Conservation (phyloP, 2,888 invertebrate species). For the Ophioninae sp. region DNA sequence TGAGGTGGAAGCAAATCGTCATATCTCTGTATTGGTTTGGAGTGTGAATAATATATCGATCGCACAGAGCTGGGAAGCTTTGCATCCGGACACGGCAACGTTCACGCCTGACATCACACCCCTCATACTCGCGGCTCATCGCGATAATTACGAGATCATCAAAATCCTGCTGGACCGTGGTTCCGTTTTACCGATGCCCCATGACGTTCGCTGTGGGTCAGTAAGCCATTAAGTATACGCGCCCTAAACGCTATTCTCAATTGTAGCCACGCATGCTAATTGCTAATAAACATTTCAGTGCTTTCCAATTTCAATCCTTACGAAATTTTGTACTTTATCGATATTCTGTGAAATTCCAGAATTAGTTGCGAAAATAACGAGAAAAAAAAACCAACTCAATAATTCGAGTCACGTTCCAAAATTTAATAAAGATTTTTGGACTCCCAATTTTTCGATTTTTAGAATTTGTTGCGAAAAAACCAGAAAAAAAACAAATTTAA, state of each 20-base stretch:
- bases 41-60: slow-evolving; percentile 56
- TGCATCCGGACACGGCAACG: slow-evolving; percentile 94
- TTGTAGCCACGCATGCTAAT: background rate
- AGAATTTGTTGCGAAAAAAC: too few relatives aligned
- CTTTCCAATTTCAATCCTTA: too few relatives aligned
- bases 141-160: slow-evolving; percentile 99
- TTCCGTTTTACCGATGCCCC: slow-evolving; percentile 95
- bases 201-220: slow-evolving; percentile 89
- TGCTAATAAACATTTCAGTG: too few relatives aligned
- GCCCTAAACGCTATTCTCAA: too few relatives aligned
- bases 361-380: background rate
- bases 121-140: slow-evolving; percentile 96
- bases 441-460: too few relatives aligned
- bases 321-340: too few relatives aligned
- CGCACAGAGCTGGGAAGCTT: slow-evolving; percentile 94
- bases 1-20: background rate
- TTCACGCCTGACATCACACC: slow-evolving; percentile 99
- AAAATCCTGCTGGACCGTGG: slow-evolving; percentile 98
- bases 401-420: too few relatives aligned
- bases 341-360: too few relatives aligned
- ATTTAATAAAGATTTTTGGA: too few relatives aligned
- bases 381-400: background rate
- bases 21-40: slow-evolving; percentile 5
- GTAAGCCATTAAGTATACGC: slow-evolving; percentile 35
- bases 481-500: too few relatives aligned